Evolutionary conservation across 2,113 vertebrate species (phyloP), one percentile per base, ranked within the genome.

Genomic region (Corythornis cristatus): DNA sequence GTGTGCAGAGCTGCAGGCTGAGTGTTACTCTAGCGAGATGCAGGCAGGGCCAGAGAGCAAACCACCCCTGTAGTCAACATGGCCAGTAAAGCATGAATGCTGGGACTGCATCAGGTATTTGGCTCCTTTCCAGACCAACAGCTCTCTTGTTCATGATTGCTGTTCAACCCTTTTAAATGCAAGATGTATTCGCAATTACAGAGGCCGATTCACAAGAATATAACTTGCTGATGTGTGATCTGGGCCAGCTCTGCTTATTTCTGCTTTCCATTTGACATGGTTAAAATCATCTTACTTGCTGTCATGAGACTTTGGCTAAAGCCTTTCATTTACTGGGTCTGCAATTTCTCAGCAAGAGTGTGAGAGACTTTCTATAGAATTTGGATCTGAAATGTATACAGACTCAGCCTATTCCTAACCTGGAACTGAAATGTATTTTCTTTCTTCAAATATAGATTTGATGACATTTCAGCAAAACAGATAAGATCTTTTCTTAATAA

Each of bases 271-370:
- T 57, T 95, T 64, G 66, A 86, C 50, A 72, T 65, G 54, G 66
- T 67, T 86, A 46, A 86, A 95, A 83, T 83, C 19, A 0, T 56
- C 72, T 93, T 87, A 62, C 25, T 20, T 58, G 56, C 45, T 88
- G 45, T 54, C 57, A 17, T 1, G 20, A 86, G n/a, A 43, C n/a
- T 86, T 75, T 43, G 77, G 67, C 67, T 74, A 86, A 89, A 91
- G 23, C 68, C 62, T 57, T 71, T 70, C 28, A 66, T 64, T 67
- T 89, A 42, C 82, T 75, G 58, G 53, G 15, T 71, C 73, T 80
- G 77, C 77, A 93, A 1, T 76, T 91, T 74, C 57, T 79, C 43
- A 62, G 48, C 46, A 43, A 60, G 20, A 23, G 70, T 7, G 22
- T 57, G 72, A 75, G 37, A 53, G 45, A 61, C 12, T 35, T 86